Evolutionary conservation across 2,888 invertebrate species (phyloP).

Genomic region (Acanthopleura granulata): DNA sequence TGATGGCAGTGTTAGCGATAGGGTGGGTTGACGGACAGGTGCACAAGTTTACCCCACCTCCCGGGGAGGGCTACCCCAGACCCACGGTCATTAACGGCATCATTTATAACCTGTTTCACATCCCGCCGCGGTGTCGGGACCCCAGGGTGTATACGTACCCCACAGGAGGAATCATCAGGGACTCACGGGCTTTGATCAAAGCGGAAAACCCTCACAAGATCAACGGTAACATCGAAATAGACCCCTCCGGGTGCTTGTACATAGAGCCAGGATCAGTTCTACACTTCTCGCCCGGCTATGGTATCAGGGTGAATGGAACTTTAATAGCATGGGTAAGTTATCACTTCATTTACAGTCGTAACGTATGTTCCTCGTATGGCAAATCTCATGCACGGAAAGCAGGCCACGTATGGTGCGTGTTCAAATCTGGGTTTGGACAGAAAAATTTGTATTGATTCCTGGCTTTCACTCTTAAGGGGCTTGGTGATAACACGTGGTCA

Average conservation of each 20-base stretch:
- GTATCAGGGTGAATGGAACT: constrained; percentile 91
- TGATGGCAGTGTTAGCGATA: not conserved
- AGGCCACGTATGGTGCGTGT: too few species aligned
- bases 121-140: constrained; percentile 47
- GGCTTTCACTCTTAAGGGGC: too few species aligned
- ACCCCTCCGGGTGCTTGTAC: constrained; percentile 72
- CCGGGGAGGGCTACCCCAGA: constrained; percentile 36
- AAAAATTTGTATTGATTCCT: too few species aligned
- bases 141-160: constrained; percentile 40
- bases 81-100: constrained; percentile 54
- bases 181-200: constrained; percentile 45
- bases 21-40: not conserved
- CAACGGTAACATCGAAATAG: constrained; percentile 52
- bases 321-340: constrained; percentile 88
- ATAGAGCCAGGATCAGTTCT: constrained; percentile 93
- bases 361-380: too few species aligned
- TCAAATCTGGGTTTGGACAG: too few species aligned
- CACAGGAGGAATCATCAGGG: constrained; percentile 33
- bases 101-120: constrained; percentile 49
- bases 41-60: constrained; percentile 42
- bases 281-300: constrained; percentile 90
- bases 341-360: too few species aligned
- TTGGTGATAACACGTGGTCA: too few species aligned
- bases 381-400: too few species aligned
- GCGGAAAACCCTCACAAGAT: constrained; percentile 50